Base-by-base conservation (phyloP, 2,888 invertebrate genomes). In the Maniola hyperantus region DNA sequence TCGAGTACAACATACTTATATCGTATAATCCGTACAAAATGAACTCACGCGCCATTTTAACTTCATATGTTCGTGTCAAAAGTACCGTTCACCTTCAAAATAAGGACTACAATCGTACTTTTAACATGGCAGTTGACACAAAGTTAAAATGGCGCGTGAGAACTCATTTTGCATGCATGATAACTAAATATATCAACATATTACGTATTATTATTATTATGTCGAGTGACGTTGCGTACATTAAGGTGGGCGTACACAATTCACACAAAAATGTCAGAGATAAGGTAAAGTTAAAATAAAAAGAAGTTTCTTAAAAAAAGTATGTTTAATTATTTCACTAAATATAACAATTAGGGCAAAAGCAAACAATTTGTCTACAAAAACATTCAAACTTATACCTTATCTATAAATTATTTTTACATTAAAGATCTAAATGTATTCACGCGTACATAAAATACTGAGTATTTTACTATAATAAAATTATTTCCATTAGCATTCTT, bases 191-290 rank as follows among this genome's bases (percentile, higher is more conserved):
- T 48, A 46, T 42, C 42, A 13, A 42, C 42, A 42, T n/a, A n/a
- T n/a, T n/a, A n/a, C n/a, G n/a, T n/a, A n/a, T n/a, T n/a, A n/a
- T 42, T 42, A 5, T 20, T 53, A 18, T 6, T 60, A 48, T 13
- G 39, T 26, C 48, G 7, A 65, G 34, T 65, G 58, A 51, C 51
- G 39, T 42, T 11, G 39, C 15, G 26, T 51, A 51, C 33, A 11
- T 42, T 51, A 59, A 55, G 60, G 64, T 53, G 34, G 66, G 69
- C 69, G 69, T 60, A 69, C 69, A 69, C 69, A 10, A 42, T 60
- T 55, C 59, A 11, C 65, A 54, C 54, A 18, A 51, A 5, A 50
- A 20, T 50, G 6, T 51, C 6, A 26, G 50, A 26, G n/a, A 46
- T 11, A 15, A 48, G 46, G 60, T 53, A 33, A 34, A 46, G 15